These are phyloP conservation scores for Drosophila pectinifera DNA, from an alignment of 1,140 invertebrate species.

Conservation along the genomic window DNA sequence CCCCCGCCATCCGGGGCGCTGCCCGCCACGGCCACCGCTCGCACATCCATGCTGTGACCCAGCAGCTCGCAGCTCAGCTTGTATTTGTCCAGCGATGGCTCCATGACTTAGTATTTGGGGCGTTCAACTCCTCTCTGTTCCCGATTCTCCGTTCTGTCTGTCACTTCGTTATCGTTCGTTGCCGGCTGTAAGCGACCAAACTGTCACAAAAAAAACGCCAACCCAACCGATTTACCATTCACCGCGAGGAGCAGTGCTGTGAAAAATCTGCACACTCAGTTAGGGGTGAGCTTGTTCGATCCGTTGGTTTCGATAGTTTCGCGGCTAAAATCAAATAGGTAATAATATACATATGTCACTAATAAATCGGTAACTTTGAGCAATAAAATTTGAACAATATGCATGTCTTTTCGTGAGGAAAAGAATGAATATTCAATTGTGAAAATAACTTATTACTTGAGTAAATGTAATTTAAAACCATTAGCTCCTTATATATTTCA, in stretches of 20 bases:
- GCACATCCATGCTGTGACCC: slow-evolving; percentile 94
- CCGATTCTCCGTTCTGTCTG: neutral
- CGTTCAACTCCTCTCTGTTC: slow-evolving; percentile 1
- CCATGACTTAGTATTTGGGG: slow-evolving; percentile 37
- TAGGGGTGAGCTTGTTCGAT: slow-evolving; percentile 8
- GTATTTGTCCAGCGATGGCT: slow-evolving; percentile 86
- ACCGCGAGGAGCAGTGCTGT: slow-evolving; percentile 21
- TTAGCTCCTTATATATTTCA: neutral
- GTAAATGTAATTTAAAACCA: too few species aligned
- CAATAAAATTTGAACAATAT: too few species aligned
- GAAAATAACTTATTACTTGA: neutral
- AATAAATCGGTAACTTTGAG: too few species aligned
- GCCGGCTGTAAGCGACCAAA: slow-evolving; percentile 30
- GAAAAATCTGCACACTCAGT: slow-evolving; percentile 42
- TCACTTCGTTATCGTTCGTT: slow-evolving; percentile 48
- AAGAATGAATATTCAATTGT: neutral
- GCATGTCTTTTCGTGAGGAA: too few species aligned
- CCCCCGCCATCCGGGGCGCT: slow-evolving; percentile 88
- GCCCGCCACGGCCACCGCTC: slow-evolving; percentile 89
- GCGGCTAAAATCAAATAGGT: neutral
- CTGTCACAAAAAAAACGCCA: slow-evolving; percentile 6
- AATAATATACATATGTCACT: neutral
- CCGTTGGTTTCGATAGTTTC: neutral
- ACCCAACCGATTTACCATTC: slow-evolving; percentile 14
- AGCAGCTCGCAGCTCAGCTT: slow-evolving; percentile 91